Evolutionary conservation across 2,113 vertebrate species (phyloP), one percentile per base, ranked within the genome.

Genomic region (Pygathrix nemaeus): DNA sequence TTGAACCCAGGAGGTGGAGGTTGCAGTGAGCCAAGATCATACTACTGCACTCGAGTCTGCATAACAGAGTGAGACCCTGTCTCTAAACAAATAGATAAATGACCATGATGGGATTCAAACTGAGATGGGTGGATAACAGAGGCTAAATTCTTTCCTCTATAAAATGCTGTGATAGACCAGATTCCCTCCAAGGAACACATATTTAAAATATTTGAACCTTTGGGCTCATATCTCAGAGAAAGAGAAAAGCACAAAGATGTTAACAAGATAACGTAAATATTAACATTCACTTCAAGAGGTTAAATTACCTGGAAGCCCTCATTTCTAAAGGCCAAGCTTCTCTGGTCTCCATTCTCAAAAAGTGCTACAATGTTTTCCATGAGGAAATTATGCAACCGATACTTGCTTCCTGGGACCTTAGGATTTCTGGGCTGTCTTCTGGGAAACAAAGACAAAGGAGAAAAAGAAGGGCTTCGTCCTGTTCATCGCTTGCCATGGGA

Each of bases 211-310:
- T 18, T 2, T 94, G 84, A 66, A 32, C 64, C 64, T 50, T 40
- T 0, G 0, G 57, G 45, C 35, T 97, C 81, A 20, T 11, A 3
- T 66, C 70, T 88, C 78, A 88, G 88, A 59, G 17, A 78, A 73
- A 79, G 18, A 59, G 68, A 40, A 38, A 85, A 21, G 72, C 50
- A 96, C 89, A 45, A 48, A 82, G 93, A 93, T 38, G 87, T 93
- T 94, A 93, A 97, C 48, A 79, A 75, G 92, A 97, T 97, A 96
- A 96, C 88, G 96, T 86, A 97, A 96, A 97, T 96, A 97, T 97
- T 98, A 97, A 95, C 90, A 81, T 97, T 98, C 73, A 59, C 80
- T 90, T 97, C 92, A 97, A 92, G 96, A 96, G n/a, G 80, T 92
- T 94, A 93, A 90, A 96, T 93, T 72, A 50, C 38, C 86, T 23